phyloP scores from a whole-genome alignment of 2,888 invertebrate species.

The Agrotis puta region DNA sequence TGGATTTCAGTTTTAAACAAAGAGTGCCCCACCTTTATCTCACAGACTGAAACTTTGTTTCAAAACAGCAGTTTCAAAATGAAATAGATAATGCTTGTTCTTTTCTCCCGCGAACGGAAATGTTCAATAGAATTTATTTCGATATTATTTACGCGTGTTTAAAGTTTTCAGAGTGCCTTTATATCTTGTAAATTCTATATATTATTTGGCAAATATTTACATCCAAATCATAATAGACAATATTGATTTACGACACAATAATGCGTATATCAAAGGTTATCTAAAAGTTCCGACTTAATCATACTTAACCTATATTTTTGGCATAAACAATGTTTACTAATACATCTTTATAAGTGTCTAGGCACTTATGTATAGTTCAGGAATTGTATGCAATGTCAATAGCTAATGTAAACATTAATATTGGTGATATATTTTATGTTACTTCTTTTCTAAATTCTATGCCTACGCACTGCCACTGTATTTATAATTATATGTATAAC shows the following conservation, averaged over 20 bases:
- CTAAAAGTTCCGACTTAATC: conserved; percentile 38
- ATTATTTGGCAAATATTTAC: neutral
- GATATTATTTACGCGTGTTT: conserved; percentile 28
- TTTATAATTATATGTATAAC: neutral
- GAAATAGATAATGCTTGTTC: conserved; percentile 55
- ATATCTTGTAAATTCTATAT: neutral
- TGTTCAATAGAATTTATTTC: conserved; percentile 48
- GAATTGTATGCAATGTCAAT: neutral
- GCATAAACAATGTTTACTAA: conserved; percentile 32
- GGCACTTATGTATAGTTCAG: neutral
- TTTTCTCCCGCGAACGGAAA: conserved; percentile 49
- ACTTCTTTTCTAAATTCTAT: neutral
- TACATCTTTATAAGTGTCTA: conserved; percentile 15
- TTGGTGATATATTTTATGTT: conserved; percentile 7
- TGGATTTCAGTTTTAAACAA: conserved; percentile 48
- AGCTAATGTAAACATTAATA: conserved; percentile 2
- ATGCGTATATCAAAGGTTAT: conserved; percentile 36
- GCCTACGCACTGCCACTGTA: neutral
- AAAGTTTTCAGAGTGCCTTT: neutral
- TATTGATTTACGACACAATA: neutral
- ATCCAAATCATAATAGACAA: neutral
- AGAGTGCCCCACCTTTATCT: conserved; percentile 30
- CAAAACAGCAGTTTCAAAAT: conserved; percentile 60
- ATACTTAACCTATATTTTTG: conserved; percentile 52
- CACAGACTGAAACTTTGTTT: conserved; percentile 60